These are phyloP conservation scores for Globodera rostochiensis DNA, from an alignment of 1,140 invertebrate species.

Conservation along the genomic window DNA sequence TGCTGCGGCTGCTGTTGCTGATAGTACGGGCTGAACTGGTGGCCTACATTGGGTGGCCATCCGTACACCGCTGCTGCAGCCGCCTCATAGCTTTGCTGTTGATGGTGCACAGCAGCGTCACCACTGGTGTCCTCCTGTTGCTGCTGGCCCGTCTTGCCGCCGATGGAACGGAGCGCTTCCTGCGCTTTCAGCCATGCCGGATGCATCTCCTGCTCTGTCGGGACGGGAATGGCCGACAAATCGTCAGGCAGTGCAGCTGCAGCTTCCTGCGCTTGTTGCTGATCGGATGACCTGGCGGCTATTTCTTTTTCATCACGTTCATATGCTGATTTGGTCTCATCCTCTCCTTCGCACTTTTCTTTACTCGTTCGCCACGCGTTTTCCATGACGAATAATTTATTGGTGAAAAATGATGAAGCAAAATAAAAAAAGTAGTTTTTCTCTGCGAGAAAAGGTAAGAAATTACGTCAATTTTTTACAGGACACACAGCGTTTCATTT, in stretches of 20 bases:
- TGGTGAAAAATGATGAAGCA: too few species aligned
- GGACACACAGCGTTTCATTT: too few species aligned
- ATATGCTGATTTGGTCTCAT: too few species aligned
- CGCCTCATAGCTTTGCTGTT: background rate
- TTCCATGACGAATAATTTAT: too few species aligned
- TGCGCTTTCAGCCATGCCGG: slow-evolving; percentile 26
- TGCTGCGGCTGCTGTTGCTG: slow-evolving; percentile 22
- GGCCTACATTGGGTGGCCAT: slow-evolving; percentile 1
- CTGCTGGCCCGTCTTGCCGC: background rate
- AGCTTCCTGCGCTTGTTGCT: background rate
- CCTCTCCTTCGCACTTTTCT: too few species aligned
- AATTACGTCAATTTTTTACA: too few species aligned
- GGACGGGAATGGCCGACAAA: slow-evolving; percentile 3
- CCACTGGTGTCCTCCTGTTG: background rate
- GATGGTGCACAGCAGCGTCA: background rate
- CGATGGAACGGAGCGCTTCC: slow-evolving; percentile 25
- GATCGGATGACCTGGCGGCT: background rate
- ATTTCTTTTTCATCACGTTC: too few species aligned
- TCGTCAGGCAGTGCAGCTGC: background rate
- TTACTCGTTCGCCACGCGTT: too few species aligned
- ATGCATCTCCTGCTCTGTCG: slow-evolving; percentile 13
- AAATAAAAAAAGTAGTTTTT: too few species aligned
- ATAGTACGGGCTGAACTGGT: slow-evolving; percentile 21
- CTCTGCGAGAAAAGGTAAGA: too few species aligned
- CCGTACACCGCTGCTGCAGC: background rate